Evolutionary conservation across 1,140 invertebrate genomes (phyloP).

Genomic region (Eupristina koningsbergeri): DNA sequence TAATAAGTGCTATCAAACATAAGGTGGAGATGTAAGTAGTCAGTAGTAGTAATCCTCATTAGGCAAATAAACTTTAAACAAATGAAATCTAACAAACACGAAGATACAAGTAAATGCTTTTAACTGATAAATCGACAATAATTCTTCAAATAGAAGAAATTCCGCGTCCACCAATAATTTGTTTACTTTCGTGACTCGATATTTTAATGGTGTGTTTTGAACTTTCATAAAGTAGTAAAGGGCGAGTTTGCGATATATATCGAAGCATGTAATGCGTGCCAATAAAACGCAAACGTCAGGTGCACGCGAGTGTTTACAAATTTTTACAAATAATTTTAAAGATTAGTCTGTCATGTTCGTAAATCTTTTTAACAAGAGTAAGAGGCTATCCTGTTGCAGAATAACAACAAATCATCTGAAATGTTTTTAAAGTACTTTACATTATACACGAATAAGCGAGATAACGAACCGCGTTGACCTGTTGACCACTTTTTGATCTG

Average conservation of each 20-base stretch:
- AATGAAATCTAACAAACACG: too few species aligned
- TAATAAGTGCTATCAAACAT: not conserved
- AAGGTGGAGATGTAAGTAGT: not conserved
- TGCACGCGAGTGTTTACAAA: conserved; percentile 11
- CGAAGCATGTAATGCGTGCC: not conserved
- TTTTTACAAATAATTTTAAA: not conserved
- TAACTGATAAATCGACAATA: not conserved
- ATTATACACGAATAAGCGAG: not conserved
- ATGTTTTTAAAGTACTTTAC: not conserved
- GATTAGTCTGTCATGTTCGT: not conserved
- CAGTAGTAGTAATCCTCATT: not conserved
- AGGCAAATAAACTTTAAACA: not conserved
- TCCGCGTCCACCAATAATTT: not conserved
- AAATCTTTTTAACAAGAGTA: too few species aligned
- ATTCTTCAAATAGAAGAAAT: not conserved
- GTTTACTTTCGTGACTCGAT: conserved; percentile 10
- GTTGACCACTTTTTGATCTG: conserved; percentile 27
- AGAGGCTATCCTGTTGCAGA: too few species aligned
- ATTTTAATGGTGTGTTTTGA: not conserved
- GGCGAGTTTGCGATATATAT: not conserved
- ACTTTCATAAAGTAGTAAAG: conserved; percentile 23
- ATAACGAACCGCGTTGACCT: not conserved
- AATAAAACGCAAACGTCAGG: not conserved
- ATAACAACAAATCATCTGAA: not conserved
- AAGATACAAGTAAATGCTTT: not conserved